Evolutionary conservation across 1,140 invertebrate species (phyloP).

Genomic region (Diabrotica virgifera): DNA sequence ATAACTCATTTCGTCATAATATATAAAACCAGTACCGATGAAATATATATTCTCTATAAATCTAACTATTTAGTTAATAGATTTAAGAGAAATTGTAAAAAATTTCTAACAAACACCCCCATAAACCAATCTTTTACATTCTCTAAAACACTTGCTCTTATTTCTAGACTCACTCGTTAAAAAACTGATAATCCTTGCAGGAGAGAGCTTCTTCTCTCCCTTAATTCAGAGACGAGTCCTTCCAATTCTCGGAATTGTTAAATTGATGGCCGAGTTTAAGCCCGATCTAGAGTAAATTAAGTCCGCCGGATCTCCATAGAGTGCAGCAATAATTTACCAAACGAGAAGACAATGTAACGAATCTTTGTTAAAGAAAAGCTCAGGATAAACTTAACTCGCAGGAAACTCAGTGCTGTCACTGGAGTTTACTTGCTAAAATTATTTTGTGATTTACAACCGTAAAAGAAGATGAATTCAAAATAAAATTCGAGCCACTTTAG

Average conservation of each 20-base stretch:
- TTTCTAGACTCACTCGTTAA: not conserved
- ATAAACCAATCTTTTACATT: too few species aligned
- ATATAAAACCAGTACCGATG: too few species aligned
- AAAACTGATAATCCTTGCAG: constrained; percentile 19
- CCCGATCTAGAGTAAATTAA: constrained; percentile 32
- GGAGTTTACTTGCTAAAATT: too few species aligned
- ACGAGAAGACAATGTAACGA: constrained; percentile 27
- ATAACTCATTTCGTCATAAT: too few species aligned
- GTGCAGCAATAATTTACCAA: constrained; percentile 29
- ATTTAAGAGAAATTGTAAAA: too few species aligned
- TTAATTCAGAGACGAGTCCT: constrained; percentile 17
- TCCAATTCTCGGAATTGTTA: constrained; percentile 28
- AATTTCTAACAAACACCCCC: too few species aligned
- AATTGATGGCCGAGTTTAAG: constrained; percentile 30
- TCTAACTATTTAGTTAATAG: too few species aligned
- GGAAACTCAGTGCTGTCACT: too few species aligned
- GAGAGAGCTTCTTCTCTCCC: constrained; percentile 13
- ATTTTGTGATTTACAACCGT: too few species aligned
- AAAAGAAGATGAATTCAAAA: too few species aligned
- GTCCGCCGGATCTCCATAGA: constrained; percentile 29
- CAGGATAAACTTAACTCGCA: not conserved
- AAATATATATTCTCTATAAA: too few species aligned
- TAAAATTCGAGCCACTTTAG: too few species aligned
- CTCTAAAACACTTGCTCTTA: not conserved
- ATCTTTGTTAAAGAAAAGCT: constrained; percentile 14